A percentile compares a stretch with the other conserved stretches of the same genome.
These are phyloP conservation scores for Oophaga sylvatica DNA, from an alignment of 2,797 vertebrate genomes.

Conservation along the genomic window DNA sequence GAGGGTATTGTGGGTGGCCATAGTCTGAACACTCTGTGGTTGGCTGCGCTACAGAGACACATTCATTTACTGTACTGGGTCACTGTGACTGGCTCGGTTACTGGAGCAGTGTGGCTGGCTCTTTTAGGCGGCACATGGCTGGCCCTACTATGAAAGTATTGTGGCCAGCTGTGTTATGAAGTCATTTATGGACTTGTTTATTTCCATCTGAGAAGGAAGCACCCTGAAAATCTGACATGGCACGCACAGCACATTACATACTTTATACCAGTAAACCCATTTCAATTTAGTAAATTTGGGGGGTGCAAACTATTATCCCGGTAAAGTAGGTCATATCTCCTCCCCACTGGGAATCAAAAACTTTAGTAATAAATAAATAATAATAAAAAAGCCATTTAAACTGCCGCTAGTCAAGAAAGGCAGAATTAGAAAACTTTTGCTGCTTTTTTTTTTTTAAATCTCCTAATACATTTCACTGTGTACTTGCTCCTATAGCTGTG, in stretches of 20 bases:
- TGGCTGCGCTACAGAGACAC: not conserved
- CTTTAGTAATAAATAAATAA: not conserved
- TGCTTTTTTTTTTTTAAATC: not conserved
- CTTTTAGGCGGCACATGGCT: not conserved
- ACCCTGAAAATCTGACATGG: no score
- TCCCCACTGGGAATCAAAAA: not conserved
- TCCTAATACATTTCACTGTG: conserved; percentile 9
- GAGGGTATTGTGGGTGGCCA: not conserved
- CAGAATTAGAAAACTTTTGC: conserved; percentile 18
- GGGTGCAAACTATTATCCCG: not conserved
- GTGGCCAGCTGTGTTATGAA: not conserved
- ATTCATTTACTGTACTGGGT: not conserved
- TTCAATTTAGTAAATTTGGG: not conserved
- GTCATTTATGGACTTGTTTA: no score
- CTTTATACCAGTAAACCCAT: not conserved
- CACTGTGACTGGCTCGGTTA: not conserved
- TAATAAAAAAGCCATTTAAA: conserved; percentile 10
- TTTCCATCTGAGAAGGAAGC: no score
- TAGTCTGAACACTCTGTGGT: no score
- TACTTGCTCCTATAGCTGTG: conserved; percentile 28
- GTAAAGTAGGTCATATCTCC: not conserved
- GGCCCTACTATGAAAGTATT: not conserved
- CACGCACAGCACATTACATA: not conserved
- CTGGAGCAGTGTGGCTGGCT: no score
- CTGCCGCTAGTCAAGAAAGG: no score